Percentiles rank a stretch among this genome's conserved stretches.
phyloP scores from a whole-genome alignment of 2,797 vertebrate species.

The Urocyon cinereoargenteus region DNA sequence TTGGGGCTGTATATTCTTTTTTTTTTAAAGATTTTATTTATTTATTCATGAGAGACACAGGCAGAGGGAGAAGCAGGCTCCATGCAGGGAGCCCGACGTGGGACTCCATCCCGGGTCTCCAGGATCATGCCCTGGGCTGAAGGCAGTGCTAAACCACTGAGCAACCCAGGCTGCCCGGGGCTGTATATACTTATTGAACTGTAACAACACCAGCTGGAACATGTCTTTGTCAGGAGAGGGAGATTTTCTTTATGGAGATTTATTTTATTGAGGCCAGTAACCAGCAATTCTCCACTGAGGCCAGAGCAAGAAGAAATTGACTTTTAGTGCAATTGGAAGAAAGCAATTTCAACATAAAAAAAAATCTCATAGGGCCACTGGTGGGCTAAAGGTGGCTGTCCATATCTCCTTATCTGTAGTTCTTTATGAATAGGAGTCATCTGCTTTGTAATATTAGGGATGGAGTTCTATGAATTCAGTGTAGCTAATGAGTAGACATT shows the following conservation, averaged over 20 bases:
- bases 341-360: constrained; percentile 57
- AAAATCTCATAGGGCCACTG: background rate
- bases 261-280: constrained; percentile 30
- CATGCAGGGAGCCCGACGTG: too few species aligned
- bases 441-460: background rate
- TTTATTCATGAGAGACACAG: too few species aligned
- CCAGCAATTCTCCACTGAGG: background rate
- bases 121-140: too few species aligned
- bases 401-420: background rate
- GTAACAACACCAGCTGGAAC: background rate
- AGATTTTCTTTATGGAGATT: constrained; percentile 5
- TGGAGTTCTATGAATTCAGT: background rate
- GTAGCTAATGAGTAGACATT: constrained; percentile 3
- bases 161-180: too few species aligned
- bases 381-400: background rate
- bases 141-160: too few species aligned
- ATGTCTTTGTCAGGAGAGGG: background rate
- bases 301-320: constrained; percentile 44
- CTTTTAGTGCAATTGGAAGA: background rate
- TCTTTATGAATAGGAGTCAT: constrained; percentile 27
- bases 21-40: too few species aligned
- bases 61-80: too few species aligned
- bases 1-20: background rate
- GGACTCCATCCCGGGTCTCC: too few species aligned
- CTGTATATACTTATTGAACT: constrained; percentile 1